phyloP scores from a whole-genome alignment of 2,113 vertebrate species.

The Emydocephalus ijimae region DNA sequence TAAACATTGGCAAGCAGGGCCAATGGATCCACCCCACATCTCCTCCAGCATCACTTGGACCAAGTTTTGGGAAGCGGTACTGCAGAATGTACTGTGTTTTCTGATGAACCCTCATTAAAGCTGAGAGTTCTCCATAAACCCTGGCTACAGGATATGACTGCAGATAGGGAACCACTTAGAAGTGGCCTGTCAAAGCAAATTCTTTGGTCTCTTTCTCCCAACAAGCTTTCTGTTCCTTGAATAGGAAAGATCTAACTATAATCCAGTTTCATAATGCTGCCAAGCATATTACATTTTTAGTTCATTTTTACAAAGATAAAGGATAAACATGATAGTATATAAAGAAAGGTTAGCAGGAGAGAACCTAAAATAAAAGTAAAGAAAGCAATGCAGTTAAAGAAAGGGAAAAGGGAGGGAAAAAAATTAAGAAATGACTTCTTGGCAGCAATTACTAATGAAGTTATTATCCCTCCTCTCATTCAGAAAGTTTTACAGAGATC shows the following conservation, averaged over 20 bases:
- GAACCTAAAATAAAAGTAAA: neutral
- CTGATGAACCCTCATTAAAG: neutral
- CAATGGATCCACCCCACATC: neutral
- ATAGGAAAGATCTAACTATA: neutral
- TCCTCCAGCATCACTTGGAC: neutral
- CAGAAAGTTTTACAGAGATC: neutral
- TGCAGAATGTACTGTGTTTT: neutral
- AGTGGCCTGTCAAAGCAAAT: neutral
- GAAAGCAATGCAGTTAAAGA: neutral
- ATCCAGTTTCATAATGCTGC: neutral
- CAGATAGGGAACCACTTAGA: neutral
- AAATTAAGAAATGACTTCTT: neutral
- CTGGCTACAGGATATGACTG: neutral
- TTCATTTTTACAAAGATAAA: neutral
- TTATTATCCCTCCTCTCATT: neutral
- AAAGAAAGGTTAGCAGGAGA: neutral
- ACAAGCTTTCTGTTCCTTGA: neutral
- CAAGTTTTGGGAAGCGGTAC: neutral
- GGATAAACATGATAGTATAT: neutral
- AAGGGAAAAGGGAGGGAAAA: neutral
- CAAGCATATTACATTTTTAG: neutral
- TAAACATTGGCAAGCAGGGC: neutral
- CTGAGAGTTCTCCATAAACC: neutral
- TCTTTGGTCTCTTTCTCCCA: neutral
- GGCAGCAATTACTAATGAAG: neutral